Evolutionary conservation across 64 coral and sea anemone genomes (phyloP).

Genomic region (Stichodactyla helianthus): DNA sequence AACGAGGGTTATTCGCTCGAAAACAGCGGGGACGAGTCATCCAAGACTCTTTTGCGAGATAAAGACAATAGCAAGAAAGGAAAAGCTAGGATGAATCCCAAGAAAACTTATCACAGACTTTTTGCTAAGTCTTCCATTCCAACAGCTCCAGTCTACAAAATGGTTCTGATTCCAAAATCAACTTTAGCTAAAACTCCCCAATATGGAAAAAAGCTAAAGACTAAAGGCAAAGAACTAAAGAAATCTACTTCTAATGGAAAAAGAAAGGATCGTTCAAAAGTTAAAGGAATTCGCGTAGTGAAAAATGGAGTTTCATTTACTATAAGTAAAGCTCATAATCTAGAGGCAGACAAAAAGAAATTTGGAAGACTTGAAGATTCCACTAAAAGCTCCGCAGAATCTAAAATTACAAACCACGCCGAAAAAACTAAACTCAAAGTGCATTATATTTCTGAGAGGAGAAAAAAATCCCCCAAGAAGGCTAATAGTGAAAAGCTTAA

Average conservation of each 20-base stretch:
- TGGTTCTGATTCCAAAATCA: neutral
- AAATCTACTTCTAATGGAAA: neutral
- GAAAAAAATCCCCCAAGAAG: neutral
- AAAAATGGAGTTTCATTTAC: constrained; percentile 8
- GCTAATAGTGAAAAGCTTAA: neutral
- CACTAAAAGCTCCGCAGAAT: neutral
- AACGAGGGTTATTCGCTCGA: neutral
- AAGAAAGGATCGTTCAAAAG: neutral
- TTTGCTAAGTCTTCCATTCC: neutral
- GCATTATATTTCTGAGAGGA: constrained; percentile 12
- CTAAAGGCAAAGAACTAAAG: neutral
- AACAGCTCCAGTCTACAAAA: neutral
- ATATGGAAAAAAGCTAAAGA: neutral
- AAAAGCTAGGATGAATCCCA: neutral
- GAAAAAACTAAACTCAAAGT: neutral
- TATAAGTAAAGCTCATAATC: neutral
- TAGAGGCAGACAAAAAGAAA: neutral
- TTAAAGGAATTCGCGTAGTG: constrained; percentile 18
- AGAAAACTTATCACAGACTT: neutral
- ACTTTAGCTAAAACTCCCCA: neutral
- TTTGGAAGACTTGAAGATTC: neutral
- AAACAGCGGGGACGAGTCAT: neutral
- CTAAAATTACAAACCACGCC: neutral
- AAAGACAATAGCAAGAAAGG: neutral
- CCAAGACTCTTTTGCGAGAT: neutral